A percentile compares a stretch with the other conserved stretches of the same genome.
phyloP scores from a whole-genome alignment of 1,140 invertebrate genomes.

The Cydia fagiglandana region DNA sequence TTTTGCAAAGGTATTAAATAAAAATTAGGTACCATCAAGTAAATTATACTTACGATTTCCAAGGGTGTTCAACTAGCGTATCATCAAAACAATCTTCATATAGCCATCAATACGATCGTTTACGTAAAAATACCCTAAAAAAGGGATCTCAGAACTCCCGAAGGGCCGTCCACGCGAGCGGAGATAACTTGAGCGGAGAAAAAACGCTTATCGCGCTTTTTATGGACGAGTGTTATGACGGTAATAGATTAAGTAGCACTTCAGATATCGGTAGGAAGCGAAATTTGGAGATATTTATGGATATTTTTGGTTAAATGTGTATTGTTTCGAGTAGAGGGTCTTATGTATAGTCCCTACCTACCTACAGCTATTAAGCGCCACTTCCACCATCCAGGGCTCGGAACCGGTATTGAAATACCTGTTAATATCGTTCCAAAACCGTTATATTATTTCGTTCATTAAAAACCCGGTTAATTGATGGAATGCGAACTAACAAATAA shows the following conservation, averaged over 20 bases:
- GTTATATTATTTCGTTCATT: no score
- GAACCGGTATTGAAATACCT: no score
- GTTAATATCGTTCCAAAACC: no score
- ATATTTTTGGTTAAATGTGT: background rate
- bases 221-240: conserved; percentile 19
- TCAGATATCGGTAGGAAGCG: conserved; percentile 15
- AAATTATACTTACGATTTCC: background rate
- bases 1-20: no score
- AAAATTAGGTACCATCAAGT: no score
- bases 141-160: background rate
- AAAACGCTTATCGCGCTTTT: conserved; percentile 24
- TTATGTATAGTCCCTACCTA: no score
- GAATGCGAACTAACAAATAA: no score
- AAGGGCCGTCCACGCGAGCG: background rate
- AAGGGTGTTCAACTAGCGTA: background rate
- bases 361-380: no score
- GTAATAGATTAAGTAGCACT: conserved; percentile 30
- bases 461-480: no score
- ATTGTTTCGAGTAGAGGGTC: background rate
- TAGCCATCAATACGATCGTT: background rate
- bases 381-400: no score
- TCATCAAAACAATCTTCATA: background rate
- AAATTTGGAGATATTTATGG: background rate
- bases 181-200: conserved; percentile 5
- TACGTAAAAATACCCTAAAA: conserved; percentile 23